Percentiles rank a stretch among this genome's conserved stretches.
Evolutionary conservation across 2,113 vertebrate species (phyloP).

Genomic region (Thunnus thynnus): DNA sequence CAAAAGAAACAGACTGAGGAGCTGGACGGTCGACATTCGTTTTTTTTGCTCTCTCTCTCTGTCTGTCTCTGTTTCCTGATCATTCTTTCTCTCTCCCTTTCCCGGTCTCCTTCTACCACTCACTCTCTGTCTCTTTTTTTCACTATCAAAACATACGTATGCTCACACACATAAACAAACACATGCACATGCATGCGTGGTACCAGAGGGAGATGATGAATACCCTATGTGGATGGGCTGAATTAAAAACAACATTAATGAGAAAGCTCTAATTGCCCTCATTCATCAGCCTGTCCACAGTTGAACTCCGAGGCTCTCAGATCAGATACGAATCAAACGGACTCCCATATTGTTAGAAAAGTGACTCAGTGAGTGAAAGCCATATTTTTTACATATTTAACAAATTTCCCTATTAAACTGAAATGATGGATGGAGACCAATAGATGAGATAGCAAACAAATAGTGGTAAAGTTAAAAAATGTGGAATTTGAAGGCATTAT

Average conservation of each 20-base stretch:
- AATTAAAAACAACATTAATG: slow-evolving; percentile 71
- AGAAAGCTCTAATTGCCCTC: slow-evolving; percentile 63
- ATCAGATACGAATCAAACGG: slow-evolving; percentile 48
- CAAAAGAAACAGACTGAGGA: slow-evolving; percentile 54
- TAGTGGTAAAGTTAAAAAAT: no score
- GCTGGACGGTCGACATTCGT: background rate
- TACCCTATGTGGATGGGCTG: slow-evolving; percentile 42
- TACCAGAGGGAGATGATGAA: slow-evolving; percentile 56
- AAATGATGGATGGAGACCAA: no score
- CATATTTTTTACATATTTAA: background rate
- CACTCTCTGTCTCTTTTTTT: background rate
- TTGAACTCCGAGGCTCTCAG: slow-evolving; percentile 42
- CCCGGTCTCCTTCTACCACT: background rate
- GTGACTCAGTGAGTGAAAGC: background rate
- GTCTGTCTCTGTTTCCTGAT: no score
- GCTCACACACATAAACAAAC: slow-evolving; percentile 50
- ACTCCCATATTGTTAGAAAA: background rate
- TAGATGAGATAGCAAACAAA: no score
- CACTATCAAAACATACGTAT: slow-evolving; percentile 23
- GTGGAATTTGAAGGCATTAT: no score
- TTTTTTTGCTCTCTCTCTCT: background rate
- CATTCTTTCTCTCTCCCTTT: background rate
- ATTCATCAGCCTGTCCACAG: slow-evolving; percentile 63
- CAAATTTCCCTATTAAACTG: no score
- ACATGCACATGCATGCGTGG: slow-evolving; percentile 17